Base-by-base conservation (phyloP, 2,797 vertebrate species). In the Cyprinella venusta region DNA sequence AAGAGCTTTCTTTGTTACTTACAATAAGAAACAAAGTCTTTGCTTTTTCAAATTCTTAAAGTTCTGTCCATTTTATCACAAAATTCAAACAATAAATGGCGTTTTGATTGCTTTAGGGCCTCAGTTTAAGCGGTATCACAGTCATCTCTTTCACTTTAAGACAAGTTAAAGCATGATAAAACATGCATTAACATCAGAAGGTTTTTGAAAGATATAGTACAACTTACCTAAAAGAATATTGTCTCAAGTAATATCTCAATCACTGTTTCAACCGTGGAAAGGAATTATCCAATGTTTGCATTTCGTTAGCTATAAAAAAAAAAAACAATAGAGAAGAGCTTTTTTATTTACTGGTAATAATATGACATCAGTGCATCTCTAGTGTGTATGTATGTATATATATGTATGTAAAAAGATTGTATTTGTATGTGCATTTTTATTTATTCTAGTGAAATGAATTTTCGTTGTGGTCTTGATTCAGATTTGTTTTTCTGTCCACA, bases 401-500 rank as follows among this genome's bases (percentile, higher is more conserved):
- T 45, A 13, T 48, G 4, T 45, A 5, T 45, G 4, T 45, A 45
- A 15, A 18, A 6, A 6, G 8, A 42, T 2, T 54, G 1, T 8
- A 10, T 26, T 12, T 61, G 4, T 24, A 2, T 13, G 4, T 24
- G 2, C 13, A 63, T 63, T 61, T 8, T 61, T 63, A 15, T 12
- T 26, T 6, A 19, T 72, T 5, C 5, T 21, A 54, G 30, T 33
- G 18, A 65, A 10, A 79, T 36, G 12, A 85, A 16, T 74, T 33
- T 54, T 54, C 7, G 16, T 24, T 52, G 7, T 59, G 6, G 21
- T 59, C 24, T 65, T 70, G 19, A 63, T 68, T 54, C 54, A 21
- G 10, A 30, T 65, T 61, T 61, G 4, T 72, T 72, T 69, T 65
- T 71, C 12, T 70, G 15, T 89, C 85, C 74, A 81, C 90, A 99